phyloP scores from a whole-genome alignment of 53 echinoderm and acorn worm species.

The Apostichopus leukothele region DNA sequence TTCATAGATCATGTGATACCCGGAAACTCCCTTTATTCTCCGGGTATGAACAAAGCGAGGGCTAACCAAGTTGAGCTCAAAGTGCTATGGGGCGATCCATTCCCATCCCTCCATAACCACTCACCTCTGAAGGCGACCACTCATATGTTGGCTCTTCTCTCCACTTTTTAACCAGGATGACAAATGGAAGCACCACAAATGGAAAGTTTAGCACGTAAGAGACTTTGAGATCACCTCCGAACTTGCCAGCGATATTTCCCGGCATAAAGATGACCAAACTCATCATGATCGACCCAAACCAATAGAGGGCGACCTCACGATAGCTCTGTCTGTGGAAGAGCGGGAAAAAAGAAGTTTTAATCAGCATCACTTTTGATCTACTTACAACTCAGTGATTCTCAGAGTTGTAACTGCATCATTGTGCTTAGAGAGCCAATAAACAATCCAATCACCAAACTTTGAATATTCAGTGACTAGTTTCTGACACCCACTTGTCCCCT shows the following conservation, averaged over 20 bases:
- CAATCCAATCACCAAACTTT: too few relatives aligned
- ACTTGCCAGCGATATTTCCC: constrained; percentile 86
- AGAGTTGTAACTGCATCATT: too few relatives aligned
- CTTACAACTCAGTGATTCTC: too few relatives aligned
- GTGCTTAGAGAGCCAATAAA: too few relatives aligned
- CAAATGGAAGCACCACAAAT: constrained; percentile 74
- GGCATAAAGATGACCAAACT: constrained; percentile 92
- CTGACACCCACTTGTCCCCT: too few relatives aligned
- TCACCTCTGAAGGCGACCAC: constrained; percentile 41
- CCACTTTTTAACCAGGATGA: constrained; percentile 61
- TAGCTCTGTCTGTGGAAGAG: constrained; percentile 73
- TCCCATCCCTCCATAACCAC: not conserved
- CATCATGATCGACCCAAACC: constrained; percentile 95
- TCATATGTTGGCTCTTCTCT: constrained; percentile 46
- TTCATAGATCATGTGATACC: too few relatives aligned
- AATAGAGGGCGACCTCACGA: constrained; percentile 91
- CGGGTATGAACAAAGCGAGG: too few relatives aligned
- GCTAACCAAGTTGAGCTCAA: too few relatives aligned
- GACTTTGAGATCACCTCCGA: constrained; percentile 69
- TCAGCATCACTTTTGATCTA: not conserved
- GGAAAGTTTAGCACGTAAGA: constrained; percentile 92
- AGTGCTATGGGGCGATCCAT: too few relatives aligned
- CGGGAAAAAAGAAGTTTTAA: not conserved
- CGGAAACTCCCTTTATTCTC: too few relatives aligned
- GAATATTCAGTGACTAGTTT: too few relatives aligned